These are phyloP conservation scores for Malaclemys terrapin DNA, from an alignment of 2,113 vertebrate genomes.

Conservation along the genomic window DNA sequence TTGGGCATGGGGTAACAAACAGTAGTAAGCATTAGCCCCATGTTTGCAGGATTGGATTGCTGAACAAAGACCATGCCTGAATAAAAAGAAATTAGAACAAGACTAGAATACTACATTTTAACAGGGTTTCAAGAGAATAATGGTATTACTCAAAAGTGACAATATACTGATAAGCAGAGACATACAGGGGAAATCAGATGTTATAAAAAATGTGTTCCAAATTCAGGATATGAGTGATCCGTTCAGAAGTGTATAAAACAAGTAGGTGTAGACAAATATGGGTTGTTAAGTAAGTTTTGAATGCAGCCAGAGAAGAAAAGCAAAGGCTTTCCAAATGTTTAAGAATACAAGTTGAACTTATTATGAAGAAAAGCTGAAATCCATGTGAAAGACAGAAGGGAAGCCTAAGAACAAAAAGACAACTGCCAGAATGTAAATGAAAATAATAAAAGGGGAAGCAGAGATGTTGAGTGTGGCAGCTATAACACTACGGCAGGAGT, in stretches of 20 bases:
- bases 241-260: not conserved
- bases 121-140: not conserved
- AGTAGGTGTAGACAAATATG: not conserved
- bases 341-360: not conserved
- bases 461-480: not conserved
- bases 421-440: not conserved
- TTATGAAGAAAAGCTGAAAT: not conserved
- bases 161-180: not conserved
- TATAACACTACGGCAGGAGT: not conserved
- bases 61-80: not conserved
- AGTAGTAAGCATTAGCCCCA: not conserved
- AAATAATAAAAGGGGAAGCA: not conserved
- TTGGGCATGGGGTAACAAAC: not conserved
- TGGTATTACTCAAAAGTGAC: not conserved
- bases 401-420: not conserved
- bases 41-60: not conserved
- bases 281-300: not conserved
- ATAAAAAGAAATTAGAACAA: not conserved
- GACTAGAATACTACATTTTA: not conserved
- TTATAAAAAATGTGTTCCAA: not conserved
- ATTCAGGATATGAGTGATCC: not conserved
- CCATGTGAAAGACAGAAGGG: rapidly evolving
- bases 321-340: not conserved
- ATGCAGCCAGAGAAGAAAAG: not conserved
- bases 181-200: not conserved